These are phyloP conservation scores for Xenus cinereus DNA, from an alignment of 2,113 vertebrate species.

Conservation along the genomic window DNA sequence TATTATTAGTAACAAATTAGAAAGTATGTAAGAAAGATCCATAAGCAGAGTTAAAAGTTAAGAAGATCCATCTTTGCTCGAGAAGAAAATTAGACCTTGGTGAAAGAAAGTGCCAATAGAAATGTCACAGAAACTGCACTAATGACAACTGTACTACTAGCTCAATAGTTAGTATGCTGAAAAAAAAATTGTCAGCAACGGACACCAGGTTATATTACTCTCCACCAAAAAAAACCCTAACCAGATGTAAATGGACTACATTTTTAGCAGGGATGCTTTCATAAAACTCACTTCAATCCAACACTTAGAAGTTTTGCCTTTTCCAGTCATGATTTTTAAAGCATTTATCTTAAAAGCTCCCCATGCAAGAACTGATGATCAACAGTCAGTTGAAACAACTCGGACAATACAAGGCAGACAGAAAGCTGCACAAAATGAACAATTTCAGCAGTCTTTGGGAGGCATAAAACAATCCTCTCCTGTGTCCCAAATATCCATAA, in stretches of 20 bases:
- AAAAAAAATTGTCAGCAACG: neutral
- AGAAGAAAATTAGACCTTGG: neutral
- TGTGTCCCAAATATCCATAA: neutral
- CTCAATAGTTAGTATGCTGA: neutral
- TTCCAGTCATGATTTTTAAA: neutral
- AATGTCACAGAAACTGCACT: neutral
- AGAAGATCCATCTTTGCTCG: neutral
- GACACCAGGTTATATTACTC: neutral
- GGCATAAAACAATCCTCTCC: neutral
- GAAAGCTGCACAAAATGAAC: neutral
- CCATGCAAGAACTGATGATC: neutral
- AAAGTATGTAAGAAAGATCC: neutral
- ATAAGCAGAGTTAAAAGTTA: neutral
- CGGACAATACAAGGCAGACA: neutral
- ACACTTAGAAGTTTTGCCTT: neutral
- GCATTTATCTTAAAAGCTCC: neutral
- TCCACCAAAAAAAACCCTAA: neutral
- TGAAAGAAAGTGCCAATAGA: neutral
- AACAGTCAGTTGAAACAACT: neutral
- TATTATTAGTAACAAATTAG: neutral
- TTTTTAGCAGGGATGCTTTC: neutral
- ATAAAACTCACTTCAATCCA: neutral
- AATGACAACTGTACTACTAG: neutral
- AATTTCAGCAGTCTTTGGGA: neutral
- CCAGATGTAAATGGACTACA: neutral